Evolutionary conservation across 37 sponge, comb jelly and placozoan species (phyloP).

Genomic region (Aplysina aerophoba): DNA sequence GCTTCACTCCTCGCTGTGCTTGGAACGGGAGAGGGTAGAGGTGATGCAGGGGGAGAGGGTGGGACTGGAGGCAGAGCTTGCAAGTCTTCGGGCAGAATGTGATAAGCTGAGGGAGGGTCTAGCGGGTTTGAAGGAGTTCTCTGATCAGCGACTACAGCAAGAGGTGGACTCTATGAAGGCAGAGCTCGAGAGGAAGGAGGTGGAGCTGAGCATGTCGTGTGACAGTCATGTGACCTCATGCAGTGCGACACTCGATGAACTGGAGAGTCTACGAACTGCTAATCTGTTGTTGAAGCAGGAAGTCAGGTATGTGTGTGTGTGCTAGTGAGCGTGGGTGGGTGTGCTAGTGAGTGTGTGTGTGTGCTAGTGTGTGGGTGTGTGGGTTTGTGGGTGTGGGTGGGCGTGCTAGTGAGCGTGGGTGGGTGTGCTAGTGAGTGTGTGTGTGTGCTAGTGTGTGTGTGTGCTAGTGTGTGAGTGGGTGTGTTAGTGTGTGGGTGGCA

Average conservation of each 20-base stretch:
- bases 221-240: conserved; percentile 9
- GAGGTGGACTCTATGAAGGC: conserved; percentile 5
- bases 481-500: not conserved
- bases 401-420: too few relatives aligned
- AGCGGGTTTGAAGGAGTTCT: not conserved
- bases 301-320: conserved; percentile 14
- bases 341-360: not conserved
- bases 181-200: not conserved
- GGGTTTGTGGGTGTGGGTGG: not conserved
- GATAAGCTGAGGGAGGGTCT: conserved; percentile 22
- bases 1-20: not conserved
- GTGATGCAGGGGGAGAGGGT: not conserved
- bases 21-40: not conserved
- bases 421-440: not conserved
- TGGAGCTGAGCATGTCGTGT: not conserved
- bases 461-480: too few relatives aligned
- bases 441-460: not conserved
- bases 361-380: not conserved
- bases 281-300: conserved; percentile 17
- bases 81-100: not conserved
- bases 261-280: not conserved
- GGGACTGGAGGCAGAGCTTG: conserved; percentile 15
- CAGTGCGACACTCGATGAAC: not conserved
- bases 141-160: not conserved
- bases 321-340: not conserved